Evolutionary conservation across 1,140 invertebrate species (phyloP), one percentile per base, ranked within the genome.

Genomic region (Whitmania pigra): DNA sequence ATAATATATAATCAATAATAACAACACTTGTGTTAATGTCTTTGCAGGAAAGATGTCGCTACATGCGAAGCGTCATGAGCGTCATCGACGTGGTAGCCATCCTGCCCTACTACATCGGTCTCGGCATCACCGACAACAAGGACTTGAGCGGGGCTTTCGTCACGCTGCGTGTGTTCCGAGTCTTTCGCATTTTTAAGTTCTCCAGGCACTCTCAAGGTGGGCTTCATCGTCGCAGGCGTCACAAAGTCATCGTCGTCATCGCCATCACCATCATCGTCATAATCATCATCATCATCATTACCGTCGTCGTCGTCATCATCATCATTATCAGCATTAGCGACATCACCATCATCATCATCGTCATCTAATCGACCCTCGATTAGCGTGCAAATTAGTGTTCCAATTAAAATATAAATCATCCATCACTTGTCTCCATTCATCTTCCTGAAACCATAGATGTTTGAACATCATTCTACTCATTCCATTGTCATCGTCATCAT

Each of bases 1-100:
- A n/a, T n/a, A n/a, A n/a, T n/a, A n/a, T n/a, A n/a, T n/a, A n/a
- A n/a, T n/a, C n/a, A n/a, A 43, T 43, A 43, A 43, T 5, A 43
- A 43, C 40, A 43, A 6, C 40, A 43, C 40, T 43, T 43, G 5
- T 43, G 5, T 13, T n/a, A n/a, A n/a, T n/a, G 13, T 43, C 13
- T 43, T n/a, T 27, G 27, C 55, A 60, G 5, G 92, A 95, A 82
- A 87, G 97, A 60, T 97, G 93, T 84, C 97, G 97, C 84, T 99
- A 99, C 81, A 90, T 96, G 74, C 87, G 94, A 71, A 93, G 89
- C 72, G 94, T 98, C 43, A 99, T 99, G 97, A 94, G 91, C 76
- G 89, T 99, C 77, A 99, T 99, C 78, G 97, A 99, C 85, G 95
- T 99, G 76, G 95, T 99, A 49, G 97, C 97, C 76, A 99, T 99